A percentile compares a stretch with the other conserved stretches of the same genome.
These are phyloP conservation scores for Octopus bimaculoides DNA, from an alignment of 1,140 invertebrate genomes.

Conservation along the genomic window DNA sequence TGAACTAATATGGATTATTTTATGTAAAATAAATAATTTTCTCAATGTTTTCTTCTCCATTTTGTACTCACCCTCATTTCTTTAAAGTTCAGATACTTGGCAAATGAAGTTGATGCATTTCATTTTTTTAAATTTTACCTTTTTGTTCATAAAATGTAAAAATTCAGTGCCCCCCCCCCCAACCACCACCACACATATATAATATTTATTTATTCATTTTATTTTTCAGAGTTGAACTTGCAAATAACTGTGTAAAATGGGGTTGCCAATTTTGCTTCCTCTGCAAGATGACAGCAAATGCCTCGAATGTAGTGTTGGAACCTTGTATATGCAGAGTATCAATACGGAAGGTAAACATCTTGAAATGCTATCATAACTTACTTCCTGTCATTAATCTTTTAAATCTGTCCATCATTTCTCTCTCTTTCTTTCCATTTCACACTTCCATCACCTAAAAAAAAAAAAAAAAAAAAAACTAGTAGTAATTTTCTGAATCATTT, in stretches of 20 bases:
- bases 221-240: slow-evolving; percentile 81
- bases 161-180: not conserved
- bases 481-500: too few species aligned
- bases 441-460: too few species aligned
- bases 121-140: too few species aligned
- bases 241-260: slow-evolving; percentile 91
- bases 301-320: slow-evolving; percentile 89
- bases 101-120: too few species aligned
- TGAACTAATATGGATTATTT: too few species aligned
- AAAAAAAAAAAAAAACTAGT: too few species aligned
- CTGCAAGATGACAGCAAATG: slow-evolving; percentile 96
- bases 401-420: not conserved
- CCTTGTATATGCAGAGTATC: slow-evolving; percentile 88
- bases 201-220: slow-evolving; percentile 24
- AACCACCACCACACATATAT: not conserved
- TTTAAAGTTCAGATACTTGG: too few species aligned
- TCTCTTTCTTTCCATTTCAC: not conserved
- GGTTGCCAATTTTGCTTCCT: slow-evolving; percentile 82
- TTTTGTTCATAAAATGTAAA: too few species aligned
- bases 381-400: not conserved
- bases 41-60: too few species aligned
- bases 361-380: not conserved
- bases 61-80: too few species aligned
- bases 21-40: too few species aligned
- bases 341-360: slow-evolving; percentile 80